Percentiles rank a stretch among this genome's conserved stretches.
These are phyloP conservation scores for Agelaius phoeniceus DNA, from an alignment of 2,113 vertebrate species.

Conservation along the genomic window DNA sequence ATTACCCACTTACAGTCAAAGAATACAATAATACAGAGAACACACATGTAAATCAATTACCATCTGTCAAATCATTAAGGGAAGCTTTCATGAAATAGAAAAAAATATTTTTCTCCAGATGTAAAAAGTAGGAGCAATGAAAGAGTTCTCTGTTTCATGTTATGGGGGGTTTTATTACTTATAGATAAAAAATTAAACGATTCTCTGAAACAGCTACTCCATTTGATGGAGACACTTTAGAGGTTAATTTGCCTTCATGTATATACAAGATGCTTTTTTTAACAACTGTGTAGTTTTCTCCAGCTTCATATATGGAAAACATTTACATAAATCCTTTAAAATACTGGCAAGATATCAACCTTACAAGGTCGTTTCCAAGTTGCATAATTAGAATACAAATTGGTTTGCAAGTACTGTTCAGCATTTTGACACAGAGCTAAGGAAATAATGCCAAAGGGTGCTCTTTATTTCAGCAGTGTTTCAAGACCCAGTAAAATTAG, in stretches of 20 bases:
- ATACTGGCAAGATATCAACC: neutral
- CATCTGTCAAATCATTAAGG: neutral
- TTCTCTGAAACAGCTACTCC: neutral
- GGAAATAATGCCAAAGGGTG: conserved; percentile 38
- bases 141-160: neutral
- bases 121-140: neutral
- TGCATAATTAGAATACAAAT: conserved; percentile 51
- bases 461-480: conserved; percentile 26
- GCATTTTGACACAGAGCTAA: neutral
- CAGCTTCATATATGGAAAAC: neutral
- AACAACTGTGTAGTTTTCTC: neutral
- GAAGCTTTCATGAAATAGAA: neutral
- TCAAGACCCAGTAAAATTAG: conserved; percentile 44
- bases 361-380: conserved; percentile 17
- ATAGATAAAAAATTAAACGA: neutral
- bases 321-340: conserved; percentile 2
- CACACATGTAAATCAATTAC: neutral
- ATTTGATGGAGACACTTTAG: neutral
- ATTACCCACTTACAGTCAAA: neutral
- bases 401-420: conserved; percentile 25
- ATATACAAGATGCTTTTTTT: neutral
- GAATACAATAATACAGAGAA: neutral
- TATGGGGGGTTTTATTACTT: neutral
- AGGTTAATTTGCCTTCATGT: neutral
- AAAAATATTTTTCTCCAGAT: neutral